A percentile compares a stretch with the other conserved stretches of the same genome.
Evolutionary conservation across 2,113 vertebrate genomes (phyloP).

Genomic region (Thalassoma bifasciatum): DNA sequence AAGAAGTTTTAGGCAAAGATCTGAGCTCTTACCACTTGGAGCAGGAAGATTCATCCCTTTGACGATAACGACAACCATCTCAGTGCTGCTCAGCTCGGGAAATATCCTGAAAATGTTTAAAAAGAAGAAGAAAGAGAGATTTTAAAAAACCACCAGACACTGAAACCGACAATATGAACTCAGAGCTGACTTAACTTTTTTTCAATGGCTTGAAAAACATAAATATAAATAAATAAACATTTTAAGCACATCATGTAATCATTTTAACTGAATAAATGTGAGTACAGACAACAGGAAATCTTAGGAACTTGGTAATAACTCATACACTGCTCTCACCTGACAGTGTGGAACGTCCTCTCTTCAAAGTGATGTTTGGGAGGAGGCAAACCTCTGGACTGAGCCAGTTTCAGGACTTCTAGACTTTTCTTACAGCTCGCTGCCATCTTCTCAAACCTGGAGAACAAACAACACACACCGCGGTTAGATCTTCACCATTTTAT

Average conservation of each 20-base stretch:
- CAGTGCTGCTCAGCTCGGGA: constrained; percentile 96
- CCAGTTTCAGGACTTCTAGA: constrained; percentile 90
- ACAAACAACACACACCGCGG: not conserved
- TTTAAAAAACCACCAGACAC: too few species aligned
- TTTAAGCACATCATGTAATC: too few species aligned
- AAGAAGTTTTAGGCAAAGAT: not conserved
- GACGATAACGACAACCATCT: constrained; percentile 93
- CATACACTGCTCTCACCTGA: constrained; percentile 81
- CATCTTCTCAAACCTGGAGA: constrained; percentile 92
- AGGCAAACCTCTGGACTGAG: constrained; percentile 89
- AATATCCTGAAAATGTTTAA: constrained; percentile 86
- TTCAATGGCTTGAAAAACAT: too few species aligned
- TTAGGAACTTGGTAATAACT: too few species aligned
- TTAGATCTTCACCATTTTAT: too few species aligned
- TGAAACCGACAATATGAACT: too few species aligned
- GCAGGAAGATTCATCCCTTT: constrained; percentile 95
- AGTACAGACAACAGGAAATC: too few species aligned
- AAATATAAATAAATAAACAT: too few species aligned
- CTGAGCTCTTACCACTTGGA: constrained; percentile 85
- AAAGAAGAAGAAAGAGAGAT: not conserved
- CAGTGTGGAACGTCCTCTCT: constrained; percentile 91
- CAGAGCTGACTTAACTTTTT: too few species aligned
- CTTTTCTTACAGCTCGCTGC: constrained; percentile 91
- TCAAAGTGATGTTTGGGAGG: constrained; percentile 96
- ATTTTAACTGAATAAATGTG: too few species aligned